Evolutionary conservation across 2,113 vertebrate species (phyloP).

Genomic region (Melanerpes aurifrons): DNA sequence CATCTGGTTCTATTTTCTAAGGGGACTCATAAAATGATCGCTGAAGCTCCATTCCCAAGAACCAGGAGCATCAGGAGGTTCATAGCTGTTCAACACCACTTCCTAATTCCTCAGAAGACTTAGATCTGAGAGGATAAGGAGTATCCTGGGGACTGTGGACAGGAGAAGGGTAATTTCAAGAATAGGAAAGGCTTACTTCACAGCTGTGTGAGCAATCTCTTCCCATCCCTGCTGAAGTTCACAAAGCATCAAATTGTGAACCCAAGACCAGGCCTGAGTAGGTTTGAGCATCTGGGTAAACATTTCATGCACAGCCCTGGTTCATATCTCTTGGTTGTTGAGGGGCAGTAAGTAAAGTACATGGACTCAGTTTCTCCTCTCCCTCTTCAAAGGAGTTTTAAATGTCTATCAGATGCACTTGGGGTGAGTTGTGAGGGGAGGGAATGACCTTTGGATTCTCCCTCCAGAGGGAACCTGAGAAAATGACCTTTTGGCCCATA

Average conservation of each 20-base stretch:
- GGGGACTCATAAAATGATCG: not conserved
- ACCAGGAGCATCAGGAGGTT: not conserved
- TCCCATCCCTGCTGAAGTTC: not conserved
- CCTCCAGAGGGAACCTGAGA: conserved; percentile 68
- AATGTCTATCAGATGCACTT: conserved; percentile 37
- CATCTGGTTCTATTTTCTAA: not conserved
- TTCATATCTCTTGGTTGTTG: not conserved
- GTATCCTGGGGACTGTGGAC: not conserved
- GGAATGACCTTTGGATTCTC: conserved; percentile 66
- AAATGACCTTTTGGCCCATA: conserved; percentile 72
- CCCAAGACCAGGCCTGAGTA: not conserved
- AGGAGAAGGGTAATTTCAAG: not conserved
- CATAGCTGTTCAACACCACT: not conserved
- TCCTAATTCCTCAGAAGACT: not conserved
- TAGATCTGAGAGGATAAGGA: not conserved
- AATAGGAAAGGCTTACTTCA: not conserved
- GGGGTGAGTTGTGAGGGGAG: conserved; percentile 15
- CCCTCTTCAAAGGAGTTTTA: conserved; percentile 6
- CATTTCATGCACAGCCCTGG: not conserved
- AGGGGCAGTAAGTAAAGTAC: not conserved
- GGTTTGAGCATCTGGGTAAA: not conserved
- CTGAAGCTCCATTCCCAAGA: not conserved
- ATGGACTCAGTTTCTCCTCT: not conserved
- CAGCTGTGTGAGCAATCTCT: not conserved
- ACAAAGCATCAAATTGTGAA: not conserved